A percentile compares a stretch with the other conserved stretches of the same genome.
Evolutionary conservation across 1,140 invertebrate species (phyloP).

Genomic region (Drosophila ficusphila): DNA sequence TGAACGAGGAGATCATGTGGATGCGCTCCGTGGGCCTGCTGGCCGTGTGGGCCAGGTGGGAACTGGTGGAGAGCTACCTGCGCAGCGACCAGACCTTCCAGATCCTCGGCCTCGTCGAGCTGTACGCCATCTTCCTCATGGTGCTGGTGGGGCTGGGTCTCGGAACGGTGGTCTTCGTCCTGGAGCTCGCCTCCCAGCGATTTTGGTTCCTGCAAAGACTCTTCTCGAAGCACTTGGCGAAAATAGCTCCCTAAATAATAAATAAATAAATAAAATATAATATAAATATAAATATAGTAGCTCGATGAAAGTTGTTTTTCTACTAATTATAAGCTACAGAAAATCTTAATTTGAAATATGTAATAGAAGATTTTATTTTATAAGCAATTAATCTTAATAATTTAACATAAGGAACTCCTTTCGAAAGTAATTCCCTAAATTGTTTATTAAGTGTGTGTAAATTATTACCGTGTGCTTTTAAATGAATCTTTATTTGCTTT

Average conservation of each 20-base stretch:
- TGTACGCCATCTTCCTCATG: conserved; percentile 51
- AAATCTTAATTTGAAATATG: no score
- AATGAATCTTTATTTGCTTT: no score
- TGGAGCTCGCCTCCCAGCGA: conserved; percentile 45
- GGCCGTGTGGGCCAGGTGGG: conserved; percentile 54
- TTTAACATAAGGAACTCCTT: no score
- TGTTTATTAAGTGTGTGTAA: no score
- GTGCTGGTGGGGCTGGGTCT: conserved; percentile 26
- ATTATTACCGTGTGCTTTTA: no score
- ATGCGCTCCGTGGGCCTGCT: conserved; percentile 59
- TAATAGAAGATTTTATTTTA: no score
- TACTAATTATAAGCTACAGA: no score
- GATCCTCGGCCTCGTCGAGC: conserved; percentile 40
- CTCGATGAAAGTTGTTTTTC: no score
- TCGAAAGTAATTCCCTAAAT: no score
- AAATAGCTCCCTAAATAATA: background rate
- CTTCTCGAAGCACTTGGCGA: background rate
- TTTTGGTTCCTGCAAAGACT: conserved; percentile 6
- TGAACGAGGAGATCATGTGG: conserved; percentile 71
- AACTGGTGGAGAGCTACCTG: conserved; percentile 28
- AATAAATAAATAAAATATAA: no score
- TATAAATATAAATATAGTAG: no score
- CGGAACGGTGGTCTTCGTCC: conserved; percentile 33
- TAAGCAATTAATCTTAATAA: no score
- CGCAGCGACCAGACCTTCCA: conserved; percentile 12